Evolutionary conservation across 2,888 invertebrate genomes (phyloP).

Genomic region (Parascotia fuliginaria): DNA sequence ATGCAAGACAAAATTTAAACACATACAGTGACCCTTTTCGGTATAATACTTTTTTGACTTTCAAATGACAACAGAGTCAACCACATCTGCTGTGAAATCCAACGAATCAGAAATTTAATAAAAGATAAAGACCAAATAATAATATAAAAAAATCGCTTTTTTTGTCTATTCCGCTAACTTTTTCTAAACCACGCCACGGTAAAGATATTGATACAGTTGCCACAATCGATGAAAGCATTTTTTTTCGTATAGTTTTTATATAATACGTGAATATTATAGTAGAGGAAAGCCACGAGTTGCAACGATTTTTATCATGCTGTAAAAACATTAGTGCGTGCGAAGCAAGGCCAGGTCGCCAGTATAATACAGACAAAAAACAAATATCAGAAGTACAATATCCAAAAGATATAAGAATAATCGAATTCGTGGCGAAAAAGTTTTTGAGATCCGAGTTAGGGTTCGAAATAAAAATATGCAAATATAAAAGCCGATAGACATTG

Average conservation of each 20-base stretch:
- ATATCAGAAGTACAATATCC: constrained; percentile 61
- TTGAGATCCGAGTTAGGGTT: constrained; percentile 36
- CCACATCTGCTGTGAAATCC: constrained; percentile 42
- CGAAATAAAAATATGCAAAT: constrained; percentile 63
- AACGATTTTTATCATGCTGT: no score
- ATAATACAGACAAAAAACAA: no score
- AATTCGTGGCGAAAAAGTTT: constrained; percentile 55
- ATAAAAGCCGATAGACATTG: constrained; percentile 50
- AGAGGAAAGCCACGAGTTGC: no score
- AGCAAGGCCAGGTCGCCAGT: no score
- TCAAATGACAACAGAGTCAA: constrained; percentile 32
- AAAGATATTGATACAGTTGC: no score
- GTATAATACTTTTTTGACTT: constrained; percentile 4
- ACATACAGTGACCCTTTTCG: background rate
- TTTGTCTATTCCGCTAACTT: no score
- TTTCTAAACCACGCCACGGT: no score
- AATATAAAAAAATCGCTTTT: no score
- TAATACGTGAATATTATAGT: no score
- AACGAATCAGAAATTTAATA: constrained; percentile 53
- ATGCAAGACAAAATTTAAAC: background rate
- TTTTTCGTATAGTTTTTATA: no score
- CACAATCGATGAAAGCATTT: no score
- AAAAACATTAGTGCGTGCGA: no score
- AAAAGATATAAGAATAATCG: constrained; percentile 63
- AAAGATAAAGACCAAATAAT: constrained; percentile 56